Percentiles rank a stretch among this genome's conserved stretches.
Evolutionary conservation across 2,888 invertebrate species (phyloP).

Genomic region (Diloba caeruleocephala): DNA sequence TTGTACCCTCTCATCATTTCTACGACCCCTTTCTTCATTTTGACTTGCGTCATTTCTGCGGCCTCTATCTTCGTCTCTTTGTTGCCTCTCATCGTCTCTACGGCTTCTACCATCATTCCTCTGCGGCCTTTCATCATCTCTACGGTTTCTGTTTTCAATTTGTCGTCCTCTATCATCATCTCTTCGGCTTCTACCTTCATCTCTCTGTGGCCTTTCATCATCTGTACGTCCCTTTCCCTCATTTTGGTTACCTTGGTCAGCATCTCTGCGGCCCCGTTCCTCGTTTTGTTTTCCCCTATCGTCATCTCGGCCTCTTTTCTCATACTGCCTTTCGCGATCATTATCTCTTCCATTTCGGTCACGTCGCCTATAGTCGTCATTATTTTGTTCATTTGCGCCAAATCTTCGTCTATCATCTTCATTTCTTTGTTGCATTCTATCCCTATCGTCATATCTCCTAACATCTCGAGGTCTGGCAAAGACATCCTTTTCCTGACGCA

Average conservation of each 20-base stretch:
- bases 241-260: conserved; percentile 12
- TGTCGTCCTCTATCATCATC: conserved; percentile 11
- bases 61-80: conserved; percentile 17
- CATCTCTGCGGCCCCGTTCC: conserved; percentile 27
- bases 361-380: conserved; percentile 33
- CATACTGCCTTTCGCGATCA: conserved; percentile 11
- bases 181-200: conserved; percentile 37
- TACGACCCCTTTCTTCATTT: conserved; percentile 29
- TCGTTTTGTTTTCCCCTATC: conserved; percentile 20
- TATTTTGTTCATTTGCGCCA: conserved; percentile 36
- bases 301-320: conserved; percentile 12
- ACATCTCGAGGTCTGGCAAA: conserved; percentile 62
- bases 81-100: conserved; percentile 9
- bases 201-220: conserved; percentile 18
- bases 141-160: conserved; percentile 1
- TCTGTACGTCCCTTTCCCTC: conserved; percentile 21
- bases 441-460: conserved; percentile 50
- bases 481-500: conserved; percentile 60
- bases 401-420: conserved; percentile 38
- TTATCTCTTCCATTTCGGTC: conserved; percentile 17
- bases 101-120: conserved; percentile 10
- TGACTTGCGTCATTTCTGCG: conserved; percentile 25
- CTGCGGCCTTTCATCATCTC: conserved; percentile 15
- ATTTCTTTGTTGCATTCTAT: conserved; percentile 40
- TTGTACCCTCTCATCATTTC: conserved; percentile 20